phyloP scores from a whole-genome alignment of 1,140 invertebrate species.

The Lepeophtheirus salmonis region DNA sequence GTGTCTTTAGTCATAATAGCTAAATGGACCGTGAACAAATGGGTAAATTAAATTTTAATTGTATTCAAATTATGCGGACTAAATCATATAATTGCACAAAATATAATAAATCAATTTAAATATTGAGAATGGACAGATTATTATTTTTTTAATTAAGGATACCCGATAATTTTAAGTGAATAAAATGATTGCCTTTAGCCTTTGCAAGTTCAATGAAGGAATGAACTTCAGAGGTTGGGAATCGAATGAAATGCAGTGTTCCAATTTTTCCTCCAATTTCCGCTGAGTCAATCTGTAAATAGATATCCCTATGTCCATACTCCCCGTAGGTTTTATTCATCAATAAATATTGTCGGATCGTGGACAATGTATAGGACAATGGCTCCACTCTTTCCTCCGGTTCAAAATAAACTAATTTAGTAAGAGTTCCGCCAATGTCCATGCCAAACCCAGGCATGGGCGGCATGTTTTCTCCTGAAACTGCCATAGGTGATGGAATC shows the following conservation, averaged over 20 bases:
- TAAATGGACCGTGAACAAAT: no score
- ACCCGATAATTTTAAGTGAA: no score
- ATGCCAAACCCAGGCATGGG: slow-evolving; percentile 98
- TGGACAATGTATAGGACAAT: slow-evolving; percentile 36
- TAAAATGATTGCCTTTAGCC: slow-evolving; percentile 68
- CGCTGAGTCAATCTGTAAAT: slow-evolving; percentile 69
- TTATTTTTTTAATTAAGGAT: no score
- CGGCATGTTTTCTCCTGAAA: slow-evolving; percentile 27
- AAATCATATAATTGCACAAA: no score
- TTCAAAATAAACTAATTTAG: slow-evolving; percentile 97
- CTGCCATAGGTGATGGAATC: background rate
- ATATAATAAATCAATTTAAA: no score
- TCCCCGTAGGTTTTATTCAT: slow-evolving; percentile 92
- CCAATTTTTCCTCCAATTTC: slow-evolving; percentile 61
- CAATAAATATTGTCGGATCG: slow-evolving; percentile 72
- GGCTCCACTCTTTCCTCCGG: slow-evolving; percentile 71
- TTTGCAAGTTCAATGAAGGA: slow-evolving; percentile 81
- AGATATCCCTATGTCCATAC: slow-evolving; percentile 65
- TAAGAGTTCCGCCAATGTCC: slow-evolving; percentile 94
- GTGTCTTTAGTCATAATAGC: no score
- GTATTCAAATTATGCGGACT: no score
- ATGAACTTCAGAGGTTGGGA: slow-evolving; percentile 86
- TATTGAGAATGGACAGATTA: no score
- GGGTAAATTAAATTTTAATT: no score
- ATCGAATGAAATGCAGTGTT: slow-evolving; percentile 88